Conservation (phyloP, 35 echinoderm and acorn worm species). For the Acanthaster planci region DNA sequence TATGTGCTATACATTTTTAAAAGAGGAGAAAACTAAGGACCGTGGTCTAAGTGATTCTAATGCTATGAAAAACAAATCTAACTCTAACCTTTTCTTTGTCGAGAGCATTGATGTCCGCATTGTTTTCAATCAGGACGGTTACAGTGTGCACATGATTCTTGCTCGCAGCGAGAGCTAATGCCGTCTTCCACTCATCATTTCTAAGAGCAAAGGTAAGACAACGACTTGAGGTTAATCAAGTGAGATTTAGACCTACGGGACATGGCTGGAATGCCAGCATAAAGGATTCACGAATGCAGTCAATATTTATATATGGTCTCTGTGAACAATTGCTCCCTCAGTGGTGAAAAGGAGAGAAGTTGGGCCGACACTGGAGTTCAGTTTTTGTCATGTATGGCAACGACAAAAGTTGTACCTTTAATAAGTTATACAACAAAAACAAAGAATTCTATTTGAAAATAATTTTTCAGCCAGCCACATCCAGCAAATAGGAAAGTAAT, state of each 20-base stretch:
- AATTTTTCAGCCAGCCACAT: too few relatives aligned
- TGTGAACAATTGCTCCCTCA: too few relatives aligned
- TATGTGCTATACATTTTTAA: background rate
- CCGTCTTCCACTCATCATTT: conserved; percentile 50
- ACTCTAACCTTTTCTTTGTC: conserved; percentile 41
- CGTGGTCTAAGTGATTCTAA: background rate
- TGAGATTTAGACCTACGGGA: background rate
- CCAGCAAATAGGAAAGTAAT: too few relatives aligned
- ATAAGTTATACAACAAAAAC: too few relatives aligned
- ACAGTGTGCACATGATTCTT: conserved; percentile 33
- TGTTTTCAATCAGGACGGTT: conserved; percentile 49
- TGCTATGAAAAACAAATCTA: background rate
- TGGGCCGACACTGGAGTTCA: too few relatives aligned
- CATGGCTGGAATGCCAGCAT: too few relatives aligned
- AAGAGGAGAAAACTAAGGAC: background rate
- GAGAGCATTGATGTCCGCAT: conserved; percentile 36
- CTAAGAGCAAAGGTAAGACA: background rate
- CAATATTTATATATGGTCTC: too few relatives aligned
- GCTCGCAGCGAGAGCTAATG: conserved; percentile 30
- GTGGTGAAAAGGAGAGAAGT: too few relatives aligned
- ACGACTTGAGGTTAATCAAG: background rate
- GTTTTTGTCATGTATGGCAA: too few relatives aligned
- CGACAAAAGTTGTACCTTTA: too few relatives aligned
- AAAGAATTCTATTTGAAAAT: too few relatives aligned
- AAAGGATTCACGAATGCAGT: too few relatives aligned